Base-by-base conservation (phyloP, 2,888 invertebrate genomes). In the Acronicta aceris region DNA sequence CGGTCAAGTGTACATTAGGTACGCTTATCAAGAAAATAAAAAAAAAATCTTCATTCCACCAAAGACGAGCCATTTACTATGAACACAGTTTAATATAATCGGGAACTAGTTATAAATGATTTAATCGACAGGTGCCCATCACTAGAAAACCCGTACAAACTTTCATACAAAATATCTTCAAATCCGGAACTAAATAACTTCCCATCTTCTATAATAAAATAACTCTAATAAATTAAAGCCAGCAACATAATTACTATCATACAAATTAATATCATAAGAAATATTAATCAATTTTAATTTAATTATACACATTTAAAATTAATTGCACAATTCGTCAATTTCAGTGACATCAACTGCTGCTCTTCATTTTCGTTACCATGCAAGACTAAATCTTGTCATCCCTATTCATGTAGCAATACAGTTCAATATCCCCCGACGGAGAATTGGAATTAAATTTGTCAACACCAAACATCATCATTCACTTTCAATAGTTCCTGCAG, bases 311-410 rank as follows among this genome's bases (percentile, higher is more conserved):
- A 56, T 62, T 53, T 16, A 56, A 62, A 52, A 42, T 51, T 47
- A 38, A 46, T 71, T 76, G 61, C 59, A 58, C 69, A 77, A 78
- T 78, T 52, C 76, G 66, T 78, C 78, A 78, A 76, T 67, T 69
- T 78, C 69, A 67, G 65, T 78, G 76, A 71, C 74, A 76, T 66
- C 64, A 68, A 65, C 59, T 43, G 43, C 21, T 13, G 48, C n/a
- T 55, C 61, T 71, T 78, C 38, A 75, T 59, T 74, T 71, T 57
- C 48, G 48, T 57, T 53, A 42, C 21, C 36, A 49, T 27, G 45
- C 36, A 45, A 45, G 55, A 45, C 17, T 48, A 41, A 33, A 21
- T 53, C 48, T 36, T 40, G n/a, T 51, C 61, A 56, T 25, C 38
- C 45, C 45, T 75, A 58, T 54, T 16, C 0, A 9, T 8, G 0